phyloP scores from a whole-genome alignment of 1,140 invertebrate genomes.

The Holcopasites calliopsidis region DNA sequence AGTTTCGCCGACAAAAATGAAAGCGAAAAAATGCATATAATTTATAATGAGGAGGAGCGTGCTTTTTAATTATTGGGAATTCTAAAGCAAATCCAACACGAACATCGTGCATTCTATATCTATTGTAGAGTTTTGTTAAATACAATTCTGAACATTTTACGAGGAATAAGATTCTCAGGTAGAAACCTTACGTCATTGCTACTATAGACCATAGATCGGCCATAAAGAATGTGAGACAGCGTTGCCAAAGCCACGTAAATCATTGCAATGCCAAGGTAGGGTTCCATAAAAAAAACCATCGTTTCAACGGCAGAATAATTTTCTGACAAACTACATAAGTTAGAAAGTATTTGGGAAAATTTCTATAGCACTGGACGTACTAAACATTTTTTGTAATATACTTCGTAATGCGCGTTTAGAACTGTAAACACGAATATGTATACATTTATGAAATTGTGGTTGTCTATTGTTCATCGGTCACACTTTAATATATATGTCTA shows the following conservation, averaged over 20 bases:
- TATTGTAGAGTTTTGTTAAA: not conserved
- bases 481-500: not conserved
- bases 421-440: too few species aligned
- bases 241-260: constrained; percentile 71
- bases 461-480: not conserved
- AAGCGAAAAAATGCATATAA: not conserved
- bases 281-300: constrained; percentile 18
- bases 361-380: too few species aligned
- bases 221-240: constrained; percentile 75
- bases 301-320: not conserved
- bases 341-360: not conserved
- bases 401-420: too few species aligned
- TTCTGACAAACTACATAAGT: not conserved
- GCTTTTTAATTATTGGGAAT: too few species aligned
- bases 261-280: constrained; percentile 51
- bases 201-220: constrained; percentile 67
- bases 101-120: not conserved
- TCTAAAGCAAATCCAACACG: too few species aligned
- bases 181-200: constrained; percentile 77
- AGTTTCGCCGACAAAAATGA: not conserved
- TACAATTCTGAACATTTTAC: constrained; percentile 30
- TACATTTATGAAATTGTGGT: not conserved
- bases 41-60: too few species aligned
- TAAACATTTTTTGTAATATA: not conserved
- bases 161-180: constrained; percentile 75